Evolutionary conservation across 2,113 vertebrate genomes (phyloP).

Genomic region (Rafetus swinhoei): DNA sequence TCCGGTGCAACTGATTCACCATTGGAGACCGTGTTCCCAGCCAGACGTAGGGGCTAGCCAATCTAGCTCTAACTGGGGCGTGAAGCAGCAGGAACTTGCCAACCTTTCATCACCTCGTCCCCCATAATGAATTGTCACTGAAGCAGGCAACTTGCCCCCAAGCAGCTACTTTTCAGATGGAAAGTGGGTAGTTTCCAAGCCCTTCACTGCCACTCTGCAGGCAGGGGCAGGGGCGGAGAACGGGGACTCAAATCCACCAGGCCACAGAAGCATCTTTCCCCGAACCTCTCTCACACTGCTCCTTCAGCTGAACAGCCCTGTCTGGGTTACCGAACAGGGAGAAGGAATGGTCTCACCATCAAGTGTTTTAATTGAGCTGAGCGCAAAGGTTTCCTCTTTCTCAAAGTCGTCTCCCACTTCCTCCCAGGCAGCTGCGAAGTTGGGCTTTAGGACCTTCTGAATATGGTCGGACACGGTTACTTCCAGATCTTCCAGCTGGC

Average conservation of each 20-base stretch:
- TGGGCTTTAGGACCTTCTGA: constrained; percentile 95
- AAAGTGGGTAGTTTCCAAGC: not conserved
- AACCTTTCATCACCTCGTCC: not conserved
- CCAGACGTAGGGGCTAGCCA: not conserved
- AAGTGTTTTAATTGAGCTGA: constrained; percentile 92
- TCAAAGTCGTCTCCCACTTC: constrained; percentile 95
- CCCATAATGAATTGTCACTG: not conserved
- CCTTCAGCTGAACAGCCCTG: fast-evolving
- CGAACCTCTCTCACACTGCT: not conserved
- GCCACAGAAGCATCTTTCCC: not conserved
- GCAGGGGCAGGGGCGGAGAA: no score
- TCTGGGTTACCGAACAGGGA: not conserved
- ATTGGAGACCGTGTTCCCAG: not conserved
- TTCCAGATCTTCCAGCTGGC: constrained; percentile 94
- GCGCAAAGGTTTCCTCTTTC: constrained; percentile 97
- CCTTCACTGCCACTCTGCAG: not conserved
- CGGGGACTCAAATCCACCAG: fast-evolving
- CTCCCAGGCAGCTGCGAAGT: constrained; percentile 96
- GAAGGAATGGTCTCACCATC: constrained; percentile 83
- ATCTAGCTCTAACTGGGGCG: not conserved
- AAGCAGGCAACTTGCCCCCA: not conserved
- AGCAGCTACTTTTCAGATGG: not conserved
- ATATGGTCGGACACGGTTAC: constrained; percentile 94
- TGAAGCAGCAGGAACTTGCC: not conserved
- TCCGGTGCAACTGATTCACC: not conserved